Base-by-base conservation (phyloP, 2,797 vertebrate genomes). In the Acipenser transmontanus region DNA sequence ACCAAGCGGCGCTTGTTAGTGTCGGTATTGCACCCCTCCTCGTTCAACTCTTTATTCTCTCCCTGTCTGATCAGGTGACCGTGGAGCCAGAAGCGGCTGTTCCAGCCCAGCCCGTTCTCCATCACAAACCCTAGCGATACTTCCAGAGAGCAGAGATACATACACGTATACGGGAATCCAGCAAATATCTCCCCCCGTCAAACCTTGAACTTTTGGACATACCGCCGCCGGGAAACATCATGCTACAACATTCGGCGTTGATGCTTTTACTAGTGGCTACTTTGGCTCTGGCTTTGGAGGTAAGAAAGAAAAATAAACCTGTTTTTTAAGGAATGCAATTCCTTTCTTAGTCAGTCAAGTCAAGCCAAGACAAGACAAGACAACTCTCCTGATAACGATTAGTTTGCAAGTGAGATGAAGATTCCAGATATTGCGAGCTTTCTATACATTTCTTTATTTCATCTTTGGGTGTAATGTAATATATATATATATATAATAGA, bases 1-100 rank as follows among this genome's bases (percentile, higher is more conserved):
- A n/a, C 52, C 0, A 54, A n/a, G 52, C 1, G 52, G 52, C 52
- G 52, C 52, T n/a, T n/a, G 0, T 9, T n/a, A 9, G 9, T 54
- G 9, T 54, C 52, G 52, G 9, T 9, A 9, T 54, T n/a, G 52
- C 52, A 9, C 52, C 9, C 52, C 52, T n/a, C 52, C 6, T 54
- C 52, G 4, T 54, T 54, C 34, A 3, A 34, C 7, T 9, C 52
- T 70, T 64, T 52, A 65, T 72, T 70, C 77, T 69, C 59, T 47
- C 50, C 57, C 70, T 64, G 66, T 66, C 78, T 68, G 81, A 82
- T 91, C 88, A 90, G 80, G 85, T 90, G 87, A 89, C 77, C 74
- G 60, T 60, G 73, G 73, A 62, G 64, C 76, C 6, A 59, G 54
- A 17, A 87, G 85, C 86, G 87, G 87, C 86, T 85, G 85, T 79